These are phyloP conservation scores for Axis porcinus DNA, from an alignment of 2,113 vertebrate genomes.

Conservation along the genomic window DNA sequence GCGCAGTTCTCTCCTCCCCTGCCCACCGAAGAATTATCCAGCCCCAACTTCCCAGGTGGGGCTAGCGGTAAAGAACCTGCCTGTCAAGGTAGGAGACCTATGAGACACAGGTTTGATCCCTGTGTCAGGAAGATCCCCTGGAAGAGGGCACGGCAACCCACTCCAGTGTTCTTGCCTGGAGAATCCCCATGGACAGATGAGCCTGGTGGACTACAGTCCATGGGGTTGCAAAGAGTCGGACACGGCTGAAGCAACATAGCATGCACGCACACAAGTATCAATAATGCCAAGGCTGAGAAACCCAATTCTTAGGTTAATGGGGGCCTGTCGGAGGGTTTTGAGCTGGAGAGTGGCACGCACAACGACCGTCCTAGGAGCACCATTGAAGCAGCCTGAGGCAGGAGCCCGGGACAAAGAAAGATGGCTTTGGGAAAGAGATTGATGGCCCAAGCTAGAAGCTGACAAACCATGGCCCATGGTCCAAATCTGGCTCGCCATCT, in stretches of 20 bases:
- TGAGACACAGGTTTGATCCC: background rate
- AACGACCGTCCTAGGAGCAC: accelerated
- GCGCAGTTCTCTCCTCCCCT: no score
- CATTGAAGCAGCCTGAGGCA: background rate
- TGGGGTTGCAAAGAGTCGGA: background rate
- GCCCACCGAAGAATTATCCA: background rate
- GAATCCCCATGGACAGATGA: background rate
- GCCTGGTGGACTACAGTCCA: background rate
- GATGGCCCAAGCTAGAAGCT: background rate
- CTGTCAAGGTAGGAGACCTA: background rate
- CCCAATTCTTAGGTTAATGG: background rate
- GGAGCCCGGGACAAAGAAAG: background rate
- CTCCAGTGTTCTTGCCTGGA: background rate
- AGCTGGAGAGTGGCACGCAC: accelerated
- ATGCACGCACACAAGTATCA: background rate
- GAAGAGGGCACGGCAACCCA: background rate
- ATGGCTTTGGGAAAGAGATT: background rate
- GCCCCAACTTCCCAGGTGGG: background rate
- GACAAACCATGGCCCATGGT: background rate
- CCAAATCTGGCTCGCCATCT: background rate
- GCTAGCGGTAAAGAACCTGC: background rate
- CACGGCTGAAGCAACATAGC: background rate
- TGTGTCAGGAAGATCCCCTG: background rate
- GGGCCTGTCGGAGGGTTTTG: background rate
- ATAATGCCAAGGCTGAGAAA: background rate